Base-by-base conservation (phyloP, 2,888 invertebrate genomes). In the Eurois occulta region DNA sequence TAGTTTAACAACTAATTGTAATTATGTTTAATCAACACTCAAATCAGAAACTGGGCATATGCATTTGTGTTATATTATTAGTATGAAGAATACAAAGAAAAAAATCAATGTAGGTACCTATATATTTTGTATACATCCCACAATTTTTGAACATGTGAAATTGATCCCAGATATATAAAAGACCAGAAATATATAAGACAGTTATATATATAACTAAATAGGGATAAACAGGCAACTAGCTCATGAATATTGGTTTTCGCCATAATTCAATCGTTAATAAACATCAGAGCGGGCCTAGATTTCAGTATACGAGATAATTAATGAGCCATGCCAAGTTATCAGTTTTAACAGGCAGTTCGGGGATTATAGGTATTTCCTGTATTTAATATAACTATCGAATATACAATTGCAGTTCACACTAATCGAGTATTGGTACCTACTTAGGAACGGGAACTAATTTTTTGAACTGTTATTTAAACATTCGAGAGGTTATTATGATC, bases 341-440 rank as follows among this genome's bases (percentile, higher is more conserved):
- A n/a, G 28, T 13, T 75, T 28, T 75, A 75, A 73, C 18, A 11
- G 43, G 32, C 43, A 48, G 48, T 21, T 48, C 7, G 21, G 21
- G 24, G 21, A 7, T 48, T 24, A 48, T 35, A 28, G 13, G 35
- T 46, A 43, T 8, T 71, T 10, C 18, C 21, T 35, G 21, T n/a
- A 43, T 32, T 32, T 41, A 52, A 13, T 4, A 24, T 68, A 41
- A 21, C 18, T n/a, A 71, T 43, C 5, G 41, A 32, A 13, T 55
- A 64, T 64, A 41, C 18, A 18, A 8, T 41, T 32, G 28, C 24
- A 41, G 38, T 18, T 73, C 18, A 16, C 13, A 35, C 21, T 24
- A 11, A 41, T 28, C 7, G 7, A 10, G 4, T 38, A 35, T 13
- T 6, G 21, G 24, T 52, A 16, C 28, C 28, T 32, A n/a, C 10